These are phyloP conservation scores for Caiman crocodilus DNA, from an alignment of 2,797 vertebrate species.

Conservation along the genomic window DNA sequence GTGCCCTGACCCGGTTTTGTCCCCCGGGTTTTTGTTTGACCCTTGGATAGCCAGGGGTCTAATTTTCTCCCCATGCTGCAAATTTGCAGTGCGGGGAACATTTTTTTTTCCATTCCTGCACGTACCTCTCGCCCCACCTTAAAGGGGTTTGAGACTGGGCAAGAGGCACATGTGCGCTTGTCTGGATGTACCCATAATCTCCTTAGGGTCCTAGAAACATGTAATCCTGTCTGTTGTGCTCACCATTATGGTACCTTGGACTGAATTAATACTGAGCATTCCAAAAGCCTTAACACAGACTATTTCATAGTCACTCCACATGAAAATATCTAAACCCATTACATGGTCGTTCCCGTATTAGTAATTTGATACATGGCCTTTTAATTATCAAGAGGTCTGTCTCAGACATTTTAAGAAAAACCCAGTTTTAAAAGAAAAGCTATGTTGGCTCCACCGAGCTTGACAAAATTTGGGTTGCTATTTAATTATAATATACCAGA, in stretches of 20 bases:
- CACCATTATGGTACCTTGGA: not conserved
- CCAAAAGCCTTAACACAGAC: not conserved
- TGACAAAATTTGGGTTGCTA: conserved; percentile 30
- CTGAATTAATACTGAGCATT: accelerated
- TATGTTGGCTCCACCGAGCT: conserved; percentile 43
- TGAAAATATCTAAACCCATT: not conserved
- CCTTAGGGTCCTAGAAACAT: not conserved
- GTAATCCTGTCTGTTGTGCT: not conserved
- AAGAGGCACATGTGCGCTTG: not conserved
- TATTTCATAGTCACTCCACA: not conserved
- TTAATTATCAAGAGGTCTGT: not conserved
- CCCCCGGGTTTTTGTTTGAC: too few relatives aligned
- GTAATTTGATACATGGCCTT: not conserved
- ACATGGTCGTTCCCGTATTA: not conserved
- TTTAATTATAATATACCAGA: conserved; percentile 49
- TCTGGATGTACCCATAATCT: not conserved
- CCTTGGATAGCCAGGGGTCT: too few relatives aligned
- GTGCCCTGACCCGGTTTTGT: too few relatives aligned
- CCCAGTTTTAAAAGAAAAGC: not conserved
- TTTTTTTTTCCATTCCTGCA: too few relatives aligned
- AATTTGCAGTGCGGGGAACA: too few relatives aligned
- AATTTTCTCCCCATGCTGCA: too few relatives aligned
- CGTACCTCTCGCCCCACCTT: too few relatives aligned
- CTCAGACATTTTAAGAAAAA: not conserved
- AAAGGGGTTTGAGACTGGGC: too few relatives aligned